Conservation (phyloP, 2,888 invertebrate species). For the Leptopterna dolabrata region DNA sequence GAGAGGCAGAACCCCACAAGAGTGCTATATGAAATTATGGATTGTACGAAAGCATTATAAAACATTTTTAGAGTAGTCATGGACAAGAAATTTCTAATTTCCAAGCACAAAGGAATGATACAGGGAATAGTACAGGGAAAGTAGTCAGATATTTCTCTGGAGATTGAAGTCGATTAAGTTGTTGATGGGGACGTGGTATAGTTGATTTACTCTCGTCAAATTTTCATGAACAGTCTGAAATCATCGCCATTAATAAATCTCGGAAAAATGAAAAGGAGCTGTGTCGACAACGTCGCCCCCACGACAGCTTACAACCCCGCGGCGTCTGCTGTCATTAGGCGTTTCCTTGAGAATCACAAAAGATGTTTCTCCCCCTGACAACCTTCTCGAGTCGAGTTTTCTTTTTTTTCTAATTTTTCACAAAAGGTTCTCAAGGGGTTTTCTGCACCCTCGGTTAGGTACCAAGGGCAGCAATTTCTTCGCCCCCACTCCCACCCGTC, state of each 20-base stretch:
- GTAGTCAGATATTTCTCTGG: neutral
- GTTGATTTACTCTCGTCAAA: neutral
- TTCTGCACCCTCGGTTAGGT: neutral
- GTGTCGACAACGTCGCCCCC: neutral
- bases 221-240: neutral
- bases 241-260: constrained; percentile 14
- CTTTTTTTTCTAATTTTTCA: neutral
- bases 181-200: neutral
- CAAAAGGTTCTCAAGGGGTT: neutral
- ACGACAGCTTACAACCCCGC: neutral
- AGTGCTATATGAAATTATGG: too few species aligned
- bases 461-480: neutral
- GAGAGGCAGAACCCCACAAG: too few species aligned
- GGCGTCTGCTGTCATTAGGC: constrained; percentile 16
- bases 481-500: neutral
- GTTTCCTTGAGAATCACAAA: constrained; percentile 22
- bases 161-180: neutral
- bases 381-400: too few species aligned
- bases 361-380: neutral
- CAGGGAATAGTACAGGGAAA: neutral
- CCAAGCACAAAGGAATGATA: too few species aligned
- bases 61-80: too few species aligned
- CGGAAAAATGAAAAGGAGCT: neutral
- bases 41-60: too few species aligned
- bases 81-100: too few species aligned